A percentile compares a stretch with the other conserved stretches of the same genome.
phyloP scores from a whole-genome alignment of 1,140 invertebrate genomes.

The Meloidogyne hapla region DNA sequence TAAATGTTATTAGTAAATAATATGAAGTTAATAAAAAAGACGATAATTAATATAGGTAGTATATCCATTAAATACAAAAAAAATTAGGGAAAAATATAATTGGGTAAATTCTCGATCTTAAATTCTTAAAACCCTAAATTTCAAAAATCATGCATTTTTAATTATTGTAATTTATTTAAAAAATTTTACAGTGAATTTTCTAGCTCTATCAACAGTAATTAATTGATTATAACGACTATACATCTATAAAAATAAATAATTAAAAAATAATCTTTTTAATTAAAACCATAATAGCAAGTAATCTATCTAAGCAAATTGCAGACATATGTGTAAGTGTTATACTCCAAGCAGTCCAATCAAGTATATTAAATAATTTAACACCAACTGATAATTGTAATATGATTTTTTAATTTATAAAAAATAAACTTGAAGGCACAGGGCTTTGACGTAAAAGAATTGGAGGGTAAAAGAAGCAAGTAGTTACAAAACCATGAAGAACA shows the following conservation, averaged over 20 bases:
- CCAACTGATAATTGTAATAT: conserved; percentile 7
- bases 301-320: conserved; percentile 61
- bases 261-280: neutral
- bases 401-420: neutral
- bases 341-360: conserved; percentile 64
- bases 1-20: too few relatives aligned
- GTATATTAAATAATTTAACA: conserved; percentile 58
- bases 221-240: conserved; percentile 56
- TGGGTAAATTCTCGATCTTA: too few relatives aligned
- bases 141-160: too few relatives aligned
- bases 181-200: conserved; percentile 23
- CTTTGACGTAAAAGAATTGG: conserved; percentile 55
- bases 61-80: too few relatives aligned
- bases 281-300: conserved; percentile 56
- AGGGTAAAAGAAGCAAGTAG: conserved; percentile 63
- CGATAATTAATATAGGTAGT: too few relatives aligned
- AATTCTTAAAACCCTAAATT: too few relatives aligned
- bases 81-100: too few relatives aligned
- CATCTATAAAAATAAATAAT: conserved; percentile 34
- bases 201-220: conserved; percentile 54
- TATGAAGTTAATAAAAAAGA: too few relatives aligned
- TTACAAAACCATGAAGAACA: conserved; percentile 55
- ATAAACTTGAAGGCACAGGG: conserved; percentile 39
- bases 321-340: conserved; percentile 63
- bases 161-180: neutral